Percentiles rank a stretch among this genome's conserved stretches.
These are phyloP conservation scores for Drosophila carrolli DNA, from an alignment of 1,140 invertebrate genomes.

Conservation along the genomic window DNA sequence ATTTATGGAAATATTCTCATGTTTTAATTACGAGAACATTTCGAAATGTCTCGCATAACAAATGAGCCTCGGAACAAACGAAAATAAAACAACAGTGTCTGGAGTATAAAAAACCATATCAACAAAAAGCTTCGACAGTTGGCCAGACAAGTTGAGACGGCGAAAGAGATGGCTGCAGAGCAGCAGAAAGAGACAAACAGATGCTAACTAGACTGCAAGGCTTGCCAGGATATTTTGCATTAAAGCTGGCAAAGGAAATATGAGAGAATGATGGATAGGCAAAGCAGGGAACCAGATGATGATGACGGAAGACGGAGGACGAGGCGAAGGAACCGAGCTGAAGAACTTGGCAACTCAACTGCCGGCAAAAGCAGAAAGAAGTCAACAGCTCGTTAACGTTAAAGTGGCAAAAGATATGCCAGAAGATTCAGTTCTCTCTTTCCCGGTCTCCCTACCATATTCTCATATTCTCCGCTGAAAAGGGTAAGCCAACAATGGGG, in stretches of 20 bases:
- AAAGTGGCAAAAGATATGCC: constrained; percentile 81
- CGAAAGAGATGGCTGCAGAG: constrained; percentile 1
- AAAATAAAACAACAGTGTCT: constrained; percentile 8
- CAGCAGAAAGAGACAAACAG: not conserved
- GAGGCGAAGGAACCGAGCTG: not conserved
- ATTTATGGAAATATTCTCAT: constrained; percentile 76
- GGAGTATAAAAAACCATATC: not conserved
- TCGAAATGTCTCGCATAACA: constrained; percentile 54
- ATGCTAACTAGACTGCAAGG: constrained; percentile 42
- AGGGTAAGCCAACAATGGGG: constrained; percentile 77
- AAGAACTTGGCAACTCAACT: constrained; percentile 64
- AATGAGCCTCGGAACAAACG: constrained; percentile 44
- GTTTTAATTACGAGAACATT: constrained; percentile 74
- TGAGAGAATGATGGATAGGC: constrained; percentile 33
- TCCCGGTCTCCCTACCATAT: constrained; percentile 7
- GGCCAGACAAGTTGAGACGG: constrained; percentile 39
- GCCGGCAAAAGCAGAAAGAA: constrained; percentile 73
- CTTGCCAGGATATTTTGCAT: constrained; percentile 41
- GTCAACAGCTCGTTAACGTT: constrained; percentile 84
- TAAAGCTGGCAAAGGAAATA: constrained; percentile 10
- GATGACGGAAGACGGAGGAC: not conserved
- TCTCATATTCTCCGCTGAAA: constrained; percentile 32
- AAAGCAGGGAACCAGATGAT: not conserved
- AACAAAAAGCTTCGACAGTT: constrained; percentile 39
- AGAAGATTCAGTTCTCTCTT: constrained; percentile 38